Conservation (phyloP, 1,140 invertebrate species). For the Drosophila willistoni region DNA sequence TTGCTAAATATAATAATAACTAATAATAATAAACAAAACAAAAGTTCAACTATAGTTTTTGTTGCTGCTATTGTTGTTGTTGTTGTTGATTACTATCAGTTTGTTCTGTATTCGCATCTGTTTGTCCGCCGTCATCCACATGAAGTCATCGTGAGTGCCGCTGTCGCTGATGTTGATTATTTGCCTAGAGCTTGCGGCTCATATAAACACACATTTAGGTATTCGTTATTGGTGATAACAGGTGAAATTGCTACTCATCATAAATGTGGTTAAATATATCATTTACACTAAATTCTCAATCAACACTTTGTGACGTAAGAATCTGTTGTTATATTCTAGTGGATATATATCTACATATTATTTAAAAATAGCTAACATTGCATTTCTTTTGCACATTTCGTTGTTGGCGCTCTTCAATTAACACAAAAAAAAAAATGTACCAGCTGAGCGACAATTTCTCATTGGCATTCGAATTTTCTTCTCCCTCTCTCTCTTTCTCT, state of each 20-base stretch:
- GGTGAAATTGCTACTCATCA: slow-evolving; percentile 27
- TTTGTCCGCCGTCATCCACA: slow-evolving; percentile 29
- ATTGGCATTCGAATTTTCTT: slow-evolving; percentile 40
- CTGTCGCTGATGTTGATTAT: slow-evolving; percentile 5
- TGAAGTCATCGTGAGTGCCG: slow-evolving; percentile 45
- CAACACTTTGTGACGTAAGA: slow-evolving; percentile 37
- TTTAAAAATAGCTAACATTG: slow-evolving; percentile 64
- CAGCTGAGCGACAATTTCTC: slow-evolving; percentile 52
- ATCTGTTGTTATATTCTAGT: slow-evolving; percentile 12
- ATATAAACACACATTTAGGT: not conserved
- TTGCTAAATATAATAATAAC: slow-evolving; percentile 59
- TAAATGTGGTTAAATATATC: not conserved
- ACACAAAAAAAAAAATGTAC: slow-evolving; percentile 35
- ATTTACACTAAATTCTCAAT: not conserved
- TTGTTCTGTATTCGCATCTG: slow-evolving; percentile 21
- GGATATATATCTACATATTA: no score
- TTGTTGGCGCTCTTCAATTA: slow-evolving; percentile 60
- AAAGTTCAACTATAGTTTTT: slow-evolving; percentile 20
- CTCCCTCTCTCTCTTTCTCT: slow-evolving; percentile 17
- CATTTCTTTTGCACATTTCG: slow-evolving; percentile 58
- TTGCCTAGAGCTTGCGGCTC: not conserved
- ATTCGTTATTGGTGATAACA: slow-evolving; percentile 26
- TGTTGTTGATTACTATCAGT: slow-evolving; percentile 49
- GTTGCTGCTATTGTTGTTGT: slow-evolving; percentile 35
- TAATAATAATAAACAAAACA: slow-evolving; percentile 37